Evolutionary conservation across 2,888 invertebrate species (phyloP), one percentile per base, ranked within the genome.

Genomic region (Anoplius nigerrimus): DNA sequence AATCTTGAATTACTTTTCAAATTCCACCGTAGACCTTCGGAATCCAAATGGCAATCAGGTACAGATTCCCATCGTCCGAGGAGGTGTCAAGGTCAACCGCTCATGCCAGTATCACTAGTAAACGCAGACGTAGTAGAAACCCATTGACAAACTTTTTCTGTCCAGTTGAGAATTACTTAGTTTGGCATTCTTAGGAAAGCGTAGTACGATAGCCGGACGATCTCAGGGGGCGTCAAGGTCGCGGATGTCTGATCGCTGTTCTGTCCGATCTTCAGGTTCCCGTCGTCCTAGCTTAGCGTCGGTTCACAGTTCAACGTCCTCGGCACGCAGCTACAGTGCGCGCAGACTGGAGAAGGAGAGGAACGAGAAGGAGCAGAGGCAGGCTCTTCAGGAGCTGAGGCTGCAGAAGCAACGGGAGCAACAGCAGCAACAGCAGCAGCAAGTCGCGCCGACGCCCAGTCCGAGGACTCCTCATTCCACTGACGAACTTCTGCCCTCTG

Each of bases 281-380:
- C 92, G 95, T 91, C 93, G 95, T 91, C 95, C 95, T 90, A 95
- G 95, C 92, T 90, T 95, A 91, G 94, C 94, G 79, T 96, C 95
- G 75, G 91, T 96, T 83, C 95, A 96, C 88, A 95, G 95, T 91
- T 94, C 93, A 87, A 93, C 93, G 81, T 95, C 94, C 71, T 96
- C 95, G 59, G 92, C 95, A 74, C 92, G 94, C 86, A 95, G 95
- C 89, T 95, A 95, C 89, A 95, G 95, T 86, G 92, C 94, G 79
- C 92, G 93, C 87, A 91, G 94, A 74, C 94, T 95, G 89, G 96
- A 96, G 87, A 92, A 93, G 79, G 96, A 96, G 85, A 89, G 94
- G 66, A 95, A 94, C 86, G 94, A 95, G 87, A 95, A 95, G 87
- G 95, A 95, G 85, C 92, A 94, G 83, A 90, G 95, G 60, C 91